A percentile compares a stretch with the other conserved stretches of the same genome.
Conservation (phyloP, 2,113 vertebrate species). For the Misgurnus anguillicaudatus region DNA sequence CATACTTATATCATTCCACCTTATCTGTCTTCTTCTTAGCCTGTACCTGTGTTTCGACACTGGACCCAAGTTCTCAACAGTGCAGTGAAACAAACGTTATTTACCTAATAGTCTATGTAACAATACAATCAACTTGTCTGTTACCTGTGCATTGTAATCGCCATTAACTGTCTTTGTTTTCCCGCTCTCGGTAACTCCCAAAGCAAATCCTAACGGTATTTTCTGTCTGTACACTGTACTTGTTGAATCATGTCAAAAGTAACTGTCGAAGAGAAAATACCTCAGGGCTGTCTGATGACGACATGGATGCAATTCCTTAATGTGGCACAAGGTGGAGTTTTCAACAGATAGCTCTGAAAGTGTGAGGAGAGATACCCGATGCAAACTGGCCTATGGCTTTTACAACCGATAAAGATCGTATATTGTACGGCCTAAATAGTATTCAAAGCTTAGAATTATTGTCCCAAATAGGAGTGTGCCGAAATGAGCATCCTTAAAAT, state of each 20-base stretch:
- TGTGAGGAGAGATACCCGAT: too few species aligned
- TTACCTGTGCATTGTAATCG: neutral
- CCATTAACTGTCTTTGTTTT: slow-evolving; percentile 17
- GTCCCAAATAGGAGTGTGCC: too few species aligned
- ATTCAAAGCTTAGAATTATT: too few species aligned
- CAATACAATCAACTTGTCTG: neutral
- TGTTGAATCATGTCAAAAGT: slow-evolving; percentile 54
- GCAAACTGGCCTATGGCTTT: too few species aligned
- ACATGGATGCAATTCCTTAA: slow-evolving; percentile 5
- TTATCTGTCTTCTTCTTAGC: neutral
- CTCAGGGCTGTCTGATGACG: slow-evolving; percentile 15
- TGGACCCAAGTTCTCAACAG: neutral
- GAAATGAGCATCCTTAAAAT: too few species aligned
- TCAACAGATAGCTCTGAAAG: neutral
- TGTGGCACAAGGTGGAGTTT: slow-evolving; percentile 25
- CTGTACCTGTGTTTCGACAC: neutral
- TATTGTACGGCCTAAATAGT: too few species aligned
- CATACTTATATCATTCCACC: neutral
- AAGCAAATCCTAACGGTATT: slow-evolving; percentile 64
- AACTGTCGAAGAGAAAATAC: slow-evolving; percentile 52
- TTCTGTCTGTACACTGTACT: slow-evolving; percentile 38
- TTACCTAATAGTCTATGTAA: neutral
- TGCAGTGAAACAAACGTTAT: neutral
- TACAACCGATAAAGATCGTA: too few species aligned
- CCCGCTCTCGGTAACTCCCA: slow-evolving; percentile 40